A percentile compares a stretch with the other conserved stretches of the same genome.
Evolutionary conservation across 2,888 invertebrate genomes (phyloP).

Genomic region (Calephelis perditalis): DNA sequence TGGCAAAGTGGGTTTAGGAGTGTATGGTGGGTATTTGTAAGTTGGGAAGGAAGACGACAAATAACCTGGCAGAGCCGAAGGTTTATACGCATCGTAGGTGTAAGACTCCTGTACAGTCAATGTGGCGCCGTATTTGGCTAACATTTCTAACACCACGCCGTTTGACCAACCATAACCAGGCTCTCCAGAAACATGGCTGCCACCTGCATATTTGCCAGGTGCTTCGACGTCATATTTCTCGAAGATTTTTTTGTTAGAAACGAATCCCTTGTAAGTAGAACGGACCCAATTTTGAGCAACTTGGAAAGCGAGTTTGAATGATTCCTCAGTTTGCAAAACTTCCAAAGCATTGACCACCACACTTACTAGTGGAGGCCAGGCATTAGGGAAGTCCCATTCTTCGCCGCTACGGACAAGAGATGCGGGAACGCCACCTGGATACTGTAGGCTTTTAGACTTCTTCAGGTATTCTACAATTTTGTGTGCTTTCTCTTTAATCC

Average conservation of each 20-base stretch:
- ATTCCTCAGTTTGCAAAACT: constrained; percentile 77
- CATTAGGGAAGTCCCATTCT: constrained; percentile 91
- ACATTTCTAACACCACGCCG: constrained; percentile 82
- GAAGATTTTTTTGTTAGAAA: constrained; percentile 80
- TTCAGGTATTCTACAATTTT: constrained; percentile 76
- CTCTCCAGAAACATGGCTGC: constrained; percentile 88
- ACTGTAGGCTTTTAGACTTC: constrained; percentile 63
- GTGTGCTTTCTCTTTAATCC: constrained; percentile 56
- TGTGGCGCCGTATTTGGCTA: constrained; percentile 37
- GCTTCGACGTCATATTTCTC: constrained; percentile 83
- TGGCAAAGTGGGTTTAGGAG: background rate
- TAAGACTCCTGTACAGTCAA: background rate
- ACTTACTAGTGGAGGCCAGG: constrained; percentile 90
- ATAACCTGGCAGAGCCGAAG: background rate
- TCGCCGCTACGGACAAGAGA: constrained; percentile 82
- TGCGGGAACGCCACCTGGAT: constrained; percentile 83
- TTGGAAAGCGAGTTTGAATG: constrained; percentile 78
- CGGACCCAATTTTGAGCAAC: constrained; percentile 83
- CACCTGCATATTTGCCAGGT: constrained; percentile 83
- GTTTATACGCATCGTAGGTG: background rate
- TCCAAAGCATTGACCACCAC: constrained; percentile 85
- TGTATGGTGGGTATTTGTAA: background rate
- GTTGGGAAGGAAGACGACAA: background rate
- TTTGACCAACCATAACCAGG: constrained; percentile 90
- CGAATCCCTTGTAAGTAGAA: constrained; percentile 80